Conservation (phyloP, 2,113 vertebrate species). For the Manacus vitellinus region DNA sequence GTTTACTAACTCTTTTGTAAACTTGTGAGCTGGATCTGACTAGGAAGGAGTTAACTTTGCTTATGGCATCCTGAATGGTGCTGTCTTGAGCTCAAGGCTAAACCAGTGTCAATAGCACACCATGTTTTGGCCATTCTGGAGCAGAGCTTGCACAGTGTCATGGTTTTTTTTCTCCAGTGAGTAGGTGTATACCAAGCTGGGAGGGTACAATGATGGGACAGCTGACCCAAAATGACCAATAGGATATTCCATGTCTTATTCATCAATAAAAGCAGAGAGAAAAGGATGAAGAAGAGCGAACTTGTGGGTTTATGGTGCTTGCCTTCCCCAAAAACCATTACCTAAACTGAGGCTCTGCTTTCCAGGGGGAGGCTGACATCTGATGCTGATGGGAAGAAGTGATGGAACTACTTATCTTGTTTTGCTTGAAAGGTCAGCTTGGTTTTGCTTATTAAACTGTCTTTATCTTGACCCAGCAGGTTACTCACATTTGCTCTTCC, state of each 20-base stretch:
- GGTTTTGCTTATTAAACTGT: background rate
- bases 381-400: background rate
- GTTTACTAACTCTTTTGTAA: background rate
- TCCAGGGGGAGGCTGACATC: background rate
- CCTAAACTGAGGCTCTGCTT: background rate
- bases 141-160: background rate
- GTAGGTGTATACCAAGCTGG: background rate
- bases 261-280: background rate
- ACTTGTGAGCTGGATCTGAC: background rate
- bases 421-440: background rate
- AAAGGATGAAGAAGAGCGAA: background rate
- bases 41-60: background rate
- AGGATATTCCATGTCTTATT: background rate
- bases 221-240: background rate
- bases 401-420: background rate
- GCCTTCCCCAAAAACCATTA: background rate
- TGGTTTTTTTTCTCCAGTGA: fast-evolving
- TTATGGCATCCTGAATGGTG: background rate
- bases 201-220: background rate
- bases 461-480: background rate
- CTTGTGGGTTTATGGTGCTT: background rate
- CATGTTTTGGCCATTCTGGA: background rate
- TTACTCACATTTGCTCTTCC: background rate
- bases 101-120: background rate
- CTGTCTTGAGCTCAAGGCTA: background rate